Conservation (phyloP, 2,888 invertebrate species). For the Sisyra nigra region DNA sequence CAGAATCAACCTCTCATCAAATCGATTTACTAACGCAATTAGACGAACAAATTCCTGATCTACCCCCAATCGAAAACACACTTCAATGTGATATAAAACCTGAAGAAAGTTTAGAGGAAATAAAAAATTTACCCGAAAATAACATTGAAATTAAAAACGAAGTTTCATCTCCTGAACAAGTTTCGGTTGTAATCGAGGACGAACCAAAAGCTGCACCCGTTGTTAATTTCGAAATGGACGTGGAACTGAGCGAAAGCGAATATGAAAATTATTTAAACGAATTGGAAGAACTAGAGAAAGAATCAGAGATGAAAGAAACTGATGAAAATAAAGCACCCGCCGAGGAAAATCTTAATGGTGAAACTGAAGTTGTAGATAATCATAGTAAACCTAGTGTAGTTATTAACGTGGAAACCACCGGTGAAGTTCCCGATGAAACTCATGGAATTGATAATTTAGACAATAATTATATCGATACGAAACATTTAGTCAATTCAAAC, state of each 20-base stretch:
- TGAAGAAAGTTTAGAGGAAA: background rate
- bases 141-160: background rate
- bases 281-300: slow-evolving; percentile 17
- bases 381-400: slow-evolving; percentile 4
- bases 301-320: slow-evolving; percentile 17
- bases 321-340: slow-evolving; percentile 13
- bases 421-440: background rate
- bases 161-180: background rate
- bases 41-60: background rate
- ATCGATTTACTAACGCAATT: no score
- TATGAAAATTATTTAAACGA: slow-evolving; percentile 23
- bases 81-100: background rate
- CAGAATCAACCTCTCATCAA: no score
- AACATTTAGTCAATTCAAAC: background rate
- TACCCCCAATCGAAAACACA: background rate
- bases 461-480: background rate
- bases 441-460: slow-evolving; percentile 4
- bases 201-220: no score
- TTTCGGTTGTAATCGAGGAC: slow-evolving; percentile 10
- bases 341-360: slow-evolving; percentile 12
- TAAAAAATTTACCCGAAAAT: background rate
- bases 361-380: slow-evolving; percentile 9
- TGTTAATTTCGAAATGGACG: background rate
- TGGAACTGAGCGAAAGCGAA: slow-evolving; percentile 23
- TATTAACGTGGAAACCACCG: background rate